Conservation (phyloP, 1,140 invertebrate genomes). For the Drosophila eugracilis region DNA sequence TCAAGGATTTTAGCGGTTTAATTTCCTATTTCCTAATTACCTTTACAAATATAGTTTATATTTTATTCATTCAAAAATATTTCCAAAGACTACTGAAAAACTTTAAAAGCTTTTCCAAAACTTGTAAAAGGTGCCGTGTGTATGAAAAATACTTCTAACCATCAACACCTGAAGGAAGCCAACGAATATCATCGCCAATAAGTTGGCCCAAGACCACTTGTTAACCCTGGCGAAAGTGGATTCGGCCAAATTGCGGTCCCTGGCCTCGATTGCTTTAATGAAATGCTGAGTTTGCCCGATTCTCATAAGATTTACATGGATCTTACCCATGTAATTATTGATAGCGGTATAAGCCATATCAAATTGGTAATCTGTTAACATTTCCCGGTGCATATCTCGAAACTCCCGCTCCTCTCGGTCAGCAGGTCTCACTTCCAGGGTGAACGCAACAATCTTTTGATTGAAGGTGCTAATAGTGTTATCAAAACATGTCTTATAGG, state of each 20-base stretch:
- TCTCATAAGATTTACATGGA: constrained; percentile 87
- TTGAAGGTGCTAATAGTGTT: constrained; percentile 92
- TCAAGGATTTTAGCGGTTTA: too few relatives aligned
- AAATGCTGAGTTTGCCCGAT: constrained; percentile 89
- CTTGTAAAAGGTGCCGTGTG: constrained; percentile 86
- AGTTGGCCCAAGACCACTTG: constrained; percentile 89
- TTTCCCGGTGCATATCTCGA: constrained; percentile 82
- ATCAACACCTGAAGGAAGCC: constrained; percentile 88
- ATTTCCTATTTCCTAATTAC: too few relatives aligned
- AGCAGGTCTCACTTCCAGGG: constrained; percentile 87
- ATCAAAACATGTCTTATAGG: constrained; percentile 92
- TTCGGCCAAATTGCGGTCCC: constrained; percentile 91
- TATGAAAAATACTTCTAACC: constrained; percentile 89
- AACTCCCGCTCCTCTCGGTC: constrained; percentile 36
- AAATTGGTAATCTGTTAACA: constrained; percentile 87
- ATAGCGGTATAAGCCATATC: constrained; percentile 87
- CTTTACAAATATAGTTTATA: not conserved
- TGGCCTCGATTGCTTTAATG: constrained; percentile 89
- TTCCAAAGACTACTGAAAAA: not conserved
- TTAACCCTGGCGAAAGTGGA: constrained; percentile 90
- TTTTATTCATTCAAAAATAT: not conserved
- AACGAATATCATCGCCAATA: constrained; percentile 89
- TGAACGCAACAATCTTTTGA: constrained; percentile 91
- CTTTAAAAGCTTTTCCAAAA: constrained; percentile 84
- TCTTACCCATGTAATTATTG: constrained; percentile 86